A percentile compares a stretch with the other conserved stretches of the same genome.
These are phyloP conservation scores for Smittia aterrima DNA, from an alignment of 2,888 invertebrate genomes.

Conservation along the genomic window DNA sequence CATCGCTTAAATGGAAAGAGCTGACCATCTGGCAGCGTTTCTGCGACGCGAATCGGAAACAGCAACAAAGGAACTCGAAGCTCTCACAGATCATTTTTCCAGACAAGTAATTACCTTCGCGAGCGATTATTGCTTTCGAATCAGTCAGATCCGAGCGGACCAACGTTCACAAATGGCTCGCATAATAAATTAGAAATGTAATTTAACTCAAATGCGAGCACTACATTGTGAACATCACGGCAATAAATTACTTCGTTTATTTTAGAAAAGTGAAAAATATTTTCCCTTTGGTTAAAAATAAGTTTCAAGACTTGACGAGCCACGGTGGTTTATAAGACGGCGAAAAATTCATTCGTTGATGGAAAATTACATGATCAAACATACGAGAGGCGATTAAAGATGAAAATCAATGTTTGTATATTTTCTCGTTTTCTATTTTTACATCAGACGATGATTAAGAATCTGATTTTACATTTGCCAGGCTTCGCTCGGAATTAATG, in stretches of 20 bases:
- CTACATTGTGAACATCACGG: conserved; percentile 15
- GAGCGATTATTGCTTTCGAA: too few relatives aligned
- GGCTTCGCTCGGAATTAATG: neutral
- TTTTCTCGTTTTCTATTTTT: neutral
- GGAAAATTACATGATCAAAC: neutral
- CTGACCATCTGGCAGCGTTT: neutral
- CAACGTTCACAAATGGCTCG: neutral
- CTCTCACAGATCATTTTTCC: neutral
- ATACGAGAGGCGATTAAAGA: conserved; percentile 3
- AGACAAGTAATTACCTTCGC: neutral
- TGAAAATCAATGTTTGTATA: conserved; percentile 2
- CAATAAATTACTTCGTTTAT: conserved; percentile 35
- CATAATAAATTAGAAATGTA: conserved; percentile 24
- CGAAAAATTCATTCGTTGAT: too few relatives aligned
- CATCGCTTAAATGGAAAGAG: neutral
- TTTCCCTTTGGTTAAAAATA: too few relatives aligned
- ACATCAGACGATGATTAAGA: conserved; percentile 3
- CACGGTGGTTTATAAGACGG: too few relatives aligned
- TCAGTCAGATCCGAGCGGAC: too few relatives aligned
- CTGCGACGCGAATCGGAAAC: neutral
- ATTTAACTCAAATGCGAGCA: conserved; percentile 23
- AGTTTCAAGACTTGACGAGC: too few relatives aligned
- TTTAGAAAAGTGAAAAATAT: conserved; percentile 1
- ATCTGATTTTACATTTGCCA: neutral
- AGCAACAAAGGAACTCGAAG: neutral